Conservation (phyloP, 1,140 invertebrate genomes). For the Achatina immaculata region DNA sequence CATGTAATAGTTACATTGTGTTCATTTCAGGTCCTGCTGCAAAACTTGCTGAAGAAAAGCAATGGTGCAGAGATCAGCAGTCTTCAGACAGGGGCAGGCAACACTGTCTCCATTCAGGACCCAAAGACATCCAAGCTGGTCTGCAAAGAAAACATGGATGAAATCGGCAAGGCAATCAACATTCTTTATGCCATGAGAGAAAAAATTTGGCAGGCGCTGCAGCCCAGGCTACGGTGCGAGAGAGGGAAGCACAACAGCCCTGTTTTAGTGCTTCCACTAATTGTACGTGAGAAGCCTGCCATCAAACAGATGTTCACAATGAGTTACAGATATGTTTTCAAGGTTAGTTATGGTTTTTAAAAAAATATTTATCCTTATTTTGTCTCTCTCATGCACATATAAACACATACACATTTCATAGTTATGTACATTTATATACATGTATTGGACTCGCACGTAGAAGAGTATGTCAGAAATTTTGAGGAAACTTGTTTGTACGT, state of each 20-base stretch:
- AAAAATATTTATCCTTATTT: no score
- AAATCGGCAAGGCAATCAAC: conserved; percentile 49
- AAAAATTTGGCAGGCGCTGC: conserved; percentile 55
- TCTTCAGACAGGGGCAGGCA: conserved; percentile 23
- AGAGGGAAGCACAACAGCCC: conserved; percentile 67
- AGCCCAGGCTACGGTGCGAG: conserved; percentile 60
- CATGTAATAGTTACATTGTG: no score
- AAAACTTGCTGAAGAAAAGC: conserved; percentile 34
- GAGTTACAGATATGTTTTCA: conserved; percentile 52
- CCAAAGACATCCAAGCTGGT: conserved; percentile 47
- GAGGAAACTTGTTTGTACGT: no score
- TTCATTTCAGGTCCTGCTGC: conserved; percentile 24
- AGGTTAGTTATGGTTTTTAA: conserved; percentile 30
- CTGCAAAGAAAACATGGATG: conserved; percentile 46
- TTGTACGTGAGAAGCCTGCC: conserved; percentile 50
- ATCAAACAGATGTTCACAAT: conserved; percentile 57
- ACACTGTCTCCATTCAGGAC: conserved; percentile 23
- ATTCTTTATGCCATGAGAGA: conserved; percentile 61
- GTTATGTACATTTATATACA: no score
- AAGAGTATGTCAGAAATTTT: no score
- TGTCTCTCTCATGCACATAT: not conserved
- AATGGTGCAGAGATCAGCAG: conserved; percentile 25
- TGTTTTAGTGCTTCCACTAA: conserved; percentile 63
- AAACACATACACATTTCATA: no score
- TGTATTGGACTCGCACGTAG: no score